Evolutionary conservation across 1,140 invertebrate genomes (phyloP).

Genomic region (Probaryconus sp.): DNA sequence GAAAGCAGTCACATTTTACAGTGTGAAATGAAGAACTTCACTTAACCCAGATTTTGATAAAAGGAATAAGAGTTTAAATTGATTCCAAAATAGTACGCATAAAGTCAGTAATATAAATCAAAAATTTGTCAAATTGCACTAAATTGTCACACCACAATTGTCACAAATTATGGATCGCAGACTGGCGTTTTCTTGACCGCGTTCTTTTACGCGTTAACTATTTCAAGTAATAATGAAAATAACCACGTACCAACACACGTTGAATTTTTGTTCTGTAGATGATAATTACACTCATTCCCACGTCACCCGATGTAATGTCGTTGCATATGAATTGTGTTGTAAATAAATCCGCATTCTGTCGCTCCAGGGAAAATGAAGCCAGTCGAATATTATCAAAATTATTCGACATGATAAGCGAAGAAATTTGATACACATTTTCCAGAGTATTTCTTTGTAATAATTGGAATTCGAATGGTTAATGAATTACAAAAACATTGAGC

Average conservation of each 20-base stretch:
- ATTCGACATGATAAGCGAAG: slow-evolving; percentile 22
- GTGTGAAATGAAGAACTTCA: no score
- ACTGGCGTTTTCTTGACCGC: slow-evolving; percentile 49
- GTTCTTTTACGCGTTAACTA: slow-evolving; percentile 33
- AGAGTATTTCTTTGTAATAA: no score
- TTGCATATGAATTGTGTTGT: background rate
- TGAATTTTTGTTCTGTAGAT: slow-evolving; percentile 12
- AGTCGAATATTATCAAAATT: slow-evolving; percentile 17
- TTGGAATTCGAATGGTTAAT: no score
- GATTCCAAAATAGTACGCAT: slow-evolving; percentile 21
- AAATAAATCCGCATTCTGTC: slow-evolving; percentile 12
- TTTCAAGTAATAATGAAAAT: slow-evolving; percentile 29
- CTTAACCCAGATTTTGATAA: background rate
- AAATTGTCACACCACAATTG: slow-evolving; percentile 34
- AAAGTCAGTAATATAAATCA: slow-evolving; percentile 14
- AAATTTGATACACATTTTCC: no score
- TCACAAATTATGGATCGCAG: slow-evolving; percentile 37
- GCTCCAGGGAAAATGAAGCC: slow-evolving; percentile 1
- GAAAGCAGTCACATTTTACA: no score
- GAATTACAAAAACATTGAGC: no score
- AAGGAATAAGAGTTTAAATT: slow-evolving; percentile 18
- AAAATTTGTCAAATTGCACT: slow-evolving; percentile 10
- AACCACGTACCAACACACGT: slow-evolving; percentile 12
- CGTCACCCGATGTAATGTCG: slow-evolving; percentile 36
- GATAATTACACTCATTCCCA: slow-evolving; percentile 66